Percentiles rank a stretch among this genome's conserved stretches.
These are phyloP conservation scores for Bedellia somnulentella DNA, from an alignment of 2,888 invertebrate genomes.

Conservation along the genomic window DNA sequence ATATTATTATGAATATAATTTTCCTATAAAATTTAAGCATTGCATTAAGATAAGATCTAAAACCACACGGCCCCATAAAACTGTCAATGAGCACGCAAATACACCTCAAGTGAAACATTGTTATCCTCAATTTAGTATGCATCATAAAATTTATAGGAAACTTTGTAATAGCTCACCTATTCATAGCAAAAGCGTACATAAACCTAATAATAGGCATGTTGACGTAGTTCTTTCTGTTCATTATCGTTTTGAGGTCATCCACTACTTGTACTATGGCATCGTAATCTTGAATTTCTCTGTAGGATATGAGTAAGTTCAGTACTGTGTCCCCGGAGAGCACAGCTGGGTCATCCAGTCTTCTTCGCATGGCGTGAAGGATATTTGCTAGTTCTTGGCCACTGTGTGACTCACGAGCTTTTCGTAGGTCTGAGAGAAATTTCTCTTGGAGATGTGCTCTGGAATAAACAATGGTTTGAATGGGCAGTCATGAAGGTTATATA, in stretches of 20 bases:
- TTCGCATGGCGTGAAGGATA: slow-evolving; percentile 86
- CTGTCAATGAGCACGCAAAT: no score
- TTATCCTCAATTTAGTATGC: no score
- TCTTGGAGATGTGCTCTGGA: slow-evolving; percentile 93
- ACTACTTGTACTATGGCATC: slow-evolving; percentile 97
- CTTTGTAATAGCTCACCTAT: slow-evolving; percentile 73
- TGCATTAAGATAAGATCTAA: no score
- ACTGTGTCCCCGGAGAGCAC: slow-evolving; percentile 95
- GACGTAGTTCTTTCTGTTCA: slow-evolving; percentile 84
- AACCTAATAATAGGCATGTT: slow-evolving; percentile 90
- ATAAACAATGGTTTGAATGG: no score
- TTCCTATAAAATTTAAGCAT: no score
- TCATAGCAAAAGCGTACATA: slow-evolving; percentile 95
- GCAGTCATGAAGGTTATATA: no score
- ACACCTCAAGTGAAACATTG: no score
- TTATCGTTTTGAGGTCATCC: slow-evolving; percentile 88
- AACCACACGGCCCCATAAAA: no score
- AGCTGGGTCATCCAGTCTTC: slow-evolving; percentile 94
- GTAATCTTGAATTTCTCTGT: slow-evolving; percentile 91
- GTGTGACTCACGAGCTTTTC: slow-evolving; percentile 87
- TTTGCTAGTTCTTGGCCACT: slow-evolving; percentile 80
- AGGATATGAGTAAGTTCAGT: slow-evolving; percentile 89
- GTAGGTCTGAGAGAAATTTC: slow-evolving; percentile 91
- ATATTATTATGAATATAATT: no score
- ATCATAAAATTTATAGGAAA: no score